Conservation (phyloP, 2,113 vertebrate genomes). For the Lepus americanus region DNA sequence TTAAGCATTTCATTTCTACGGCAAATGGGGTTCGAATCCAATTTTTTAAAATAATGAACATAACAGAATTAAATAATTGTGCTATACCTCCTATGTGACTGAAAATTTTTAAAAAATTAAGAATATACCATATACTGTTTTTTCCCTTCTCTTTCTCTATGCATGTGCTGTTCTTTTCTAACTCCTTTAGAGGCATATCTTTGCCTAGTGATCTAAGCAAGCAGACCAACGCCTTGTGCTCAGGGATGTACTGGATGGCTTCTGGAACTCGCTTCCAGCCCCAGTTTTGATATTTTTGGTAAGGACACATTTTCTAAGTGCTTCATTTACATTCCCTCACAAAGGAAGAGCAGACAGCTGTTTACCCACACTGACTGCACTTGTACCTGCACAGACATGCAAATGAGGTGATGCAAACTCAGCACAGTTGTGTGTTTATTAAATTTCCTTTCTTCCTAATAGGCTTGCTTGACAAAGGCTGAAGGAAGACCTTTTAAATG, state of each 20-base stretch:
- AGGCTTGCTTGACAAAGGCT: not conserved
- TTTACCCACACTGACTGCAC: not conserved
- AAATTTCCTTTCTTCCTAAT: conserved; percentile 65
- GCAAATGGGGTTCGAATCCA: not conserved
- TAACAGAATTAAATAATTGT: conserved; percentile 15
- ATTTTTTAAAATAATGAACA: not conserved
- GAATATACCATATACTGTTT: not conserved
- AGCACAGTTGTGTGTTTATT: conserved; percentile 38
- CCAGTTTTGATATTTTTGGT: not conserved
- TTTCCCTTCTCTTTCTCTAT: not conserved
- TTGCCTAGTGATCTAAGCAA: not conserved
- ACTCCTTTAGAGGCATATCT: not conserved
- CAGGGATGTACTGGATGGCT: not conserved
- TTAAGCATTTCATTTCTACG: not conserved
- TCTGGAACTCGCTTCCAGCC: not conserved
- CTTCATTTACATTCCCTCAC: conserved; percentile 32
- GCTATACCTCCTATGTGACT: not conserved
- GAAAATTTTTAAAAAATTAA: not conserved
- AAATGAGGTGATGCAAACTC: conserved; percentile 34
- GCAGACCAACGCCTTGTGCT: not conserved
- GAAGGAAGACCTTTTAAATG: conserved; percentile 29
- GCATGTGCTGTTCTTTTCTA: not conserved
- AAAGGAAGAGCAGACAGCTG: not conserved
- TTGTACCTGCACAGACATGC: not conserved
- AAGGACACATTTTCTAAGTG: not conserved